Base-by-base conservation (phyloP, 1,140 invertebrate genomes). In the Brachionus rubens region DNA sequence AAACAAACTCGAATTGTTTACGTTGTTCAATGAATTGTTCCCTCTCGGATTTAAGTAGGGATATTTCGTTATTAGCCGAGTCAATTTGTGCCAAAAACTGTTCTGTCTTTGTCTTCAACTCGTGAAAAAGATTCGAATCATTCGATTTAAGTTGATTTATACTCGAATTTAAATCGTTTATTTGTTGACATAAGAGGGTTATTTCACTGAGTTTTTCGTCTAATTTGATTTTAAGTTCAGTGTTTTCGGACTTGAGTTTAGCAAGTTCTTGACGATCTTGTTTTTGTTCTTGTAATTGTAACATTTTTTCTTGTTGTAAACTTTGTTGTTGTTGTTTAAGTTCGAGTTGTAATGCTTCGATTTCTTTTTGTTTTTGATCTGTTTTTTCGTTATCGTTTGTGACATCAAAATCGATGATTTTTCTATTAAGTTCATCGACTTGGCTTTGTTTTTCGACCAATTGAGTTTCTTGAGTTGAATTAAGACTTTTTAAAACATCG, bases 1-100 rank as follows among this genome's bases (percentile, higher is more conserved):
- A 48, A 40, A 19, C 19, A 72, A 72, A 72, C 30, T 72, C 68
- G 26, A 65, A 65, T 43, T 62, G 56, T 62, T 36, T 62, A 1
- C 56, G 43, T 21, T 70, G 67, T 21, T 70, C 67, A 70, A 16
- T 47, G 10, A 70, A 36, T 10, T 54, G 43, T 21, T 72, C 68
- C 41, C 50, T 72, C 41, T 72, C 68, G 12, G 3, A 5, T 30
- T 50, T 72, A 19, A 72, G 19, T 40, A 14, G 6, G 24, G n/a
- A 1, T 30, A 72, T 72, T 50, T 72, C 50, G 6, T 48, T 10
- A 72, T 72, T 50, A 24, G 68, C 68, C 33, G 68, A 50, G 26
- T 72, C 68, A 4, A 72, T 33, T 72, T 72, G 30, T 12, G 14
- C 19, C 7, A 40, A 72, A 26, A 72, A 72, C 24, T 54, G 30